These are phyloP conservation scores for Sinhomidia bicolor DNA, from an alignment of 2,888 invertebrate species.

Conservation along the genomic window DNA sequence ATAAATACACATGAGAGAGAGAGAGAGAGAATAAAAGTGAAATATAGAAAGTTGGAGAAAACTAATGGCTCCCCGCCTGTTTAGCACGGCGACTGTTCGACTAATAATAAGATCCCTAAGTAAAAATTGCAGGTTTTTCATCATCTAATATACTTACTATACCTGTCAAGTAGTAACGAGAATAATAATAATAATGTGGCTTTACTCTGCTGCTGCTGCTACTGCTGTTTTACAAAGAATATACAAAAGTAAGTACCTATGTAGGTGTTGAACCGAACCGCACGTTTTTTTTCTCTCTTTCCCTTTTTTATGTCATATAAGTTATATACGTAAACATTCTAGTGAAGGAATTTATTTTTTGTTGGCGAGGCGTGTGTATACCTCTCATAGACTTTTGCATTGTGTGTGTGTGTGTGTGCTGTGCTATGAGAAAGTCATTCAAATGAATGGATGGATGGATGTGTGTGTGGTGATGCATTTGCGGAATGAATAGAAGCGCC, in stretches of 20 bases:
- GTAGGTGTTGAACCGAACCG: not conserved
- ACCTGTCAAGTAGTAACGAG: not conserved
- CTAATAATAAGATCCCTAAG: slow-evolving; percentile 13
- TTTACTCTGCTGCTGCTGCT: not conserved
- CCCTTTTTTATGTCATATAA: not conserved
- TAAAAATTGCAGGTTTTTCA: slow-evolving; percentile 17
- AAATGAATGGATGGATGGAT: not conserved
- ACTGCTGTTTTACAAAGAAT: not conserved
- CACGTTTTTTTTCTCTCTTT: not conserved
- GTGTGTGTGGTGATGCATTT: not conserved
- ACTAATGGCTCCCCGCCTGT: slow-evolving; percentile 21
- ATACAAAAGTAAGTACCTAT: no score
- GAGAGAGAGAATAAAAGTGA: not conserved
- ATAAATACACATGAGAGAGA: not conserved
- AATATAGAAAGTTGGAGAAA: slow-evolving; percentile 11
- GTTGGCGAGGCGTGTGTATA: not conserved
- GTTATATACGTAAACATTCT: not conserved
- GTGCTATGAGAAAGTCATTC: slow-evolving; percentile 9
- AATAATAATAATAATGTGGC: not conserved
- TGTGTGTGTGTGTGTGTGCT: no score
- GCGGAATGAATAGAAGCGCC: not conserved
- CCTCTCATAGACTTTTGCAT: not conserved
- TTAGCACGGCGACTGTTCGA: not conserved
- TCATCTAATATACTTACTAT: slow-evolving; percentile 6
- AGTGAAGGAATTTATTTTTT: not conserved